Conservation (phyloP, 2,888 invertebrate genomes). For the Baccha elongata region DNA sequence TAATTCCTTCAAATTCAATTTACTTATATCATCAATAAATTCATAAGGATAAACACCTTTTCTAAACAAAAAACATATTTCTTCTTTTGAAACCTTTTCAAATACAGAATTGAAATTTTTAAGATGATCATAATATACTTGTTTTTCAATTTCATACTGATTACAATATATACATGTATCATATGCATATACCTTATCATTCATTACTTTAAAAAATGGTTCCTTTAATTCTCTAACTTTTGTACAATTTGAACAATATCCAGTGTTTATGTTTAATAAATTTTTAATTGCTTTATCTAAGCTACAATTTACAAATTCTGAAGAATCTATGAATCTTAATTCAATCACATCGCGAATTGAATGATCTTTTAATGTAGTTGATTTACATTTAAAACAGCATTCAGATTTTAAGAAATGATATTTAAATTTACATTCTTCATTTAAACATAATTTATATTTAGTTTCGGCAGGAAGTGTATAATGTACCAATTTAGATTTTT, state of each 20-base stretch:
- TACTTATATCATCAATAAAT: constrained; percentile 17
- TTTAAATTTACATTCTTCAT: constrained; percentile 20
- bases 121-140: constrained; percentile 18
- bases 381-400: constrained; percentile 13
- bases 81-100: constrained; percentile 10
- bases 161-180: constrained; percentile 20
- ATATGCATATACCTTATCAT: constrained; percentile 13
- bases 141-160: constrained; percentile 16
- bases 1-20: neutral
- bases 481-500: neutral
- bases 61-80: too few species aligned
- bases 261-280: constrained; percentile 30
- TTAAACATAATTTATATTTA: constrained; percentile 5
- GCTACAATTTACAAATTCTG: constrained; percentile 31
- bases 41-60: constrained; percentile 22
- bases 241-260: constrained; percentile 3
- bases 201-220: constrained; percentile 26
- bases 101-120: constrained; percentile 21
- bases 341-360: constrained; percentile 21
- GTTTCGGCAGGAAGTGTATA: neutral
- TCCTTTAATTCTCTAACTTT: constrained; percentile 14
- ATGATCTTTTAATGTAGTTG: too few species aligned
- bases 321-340: constrained; percentile 37
- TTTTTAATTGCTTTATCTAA: constrained; percentile 22
- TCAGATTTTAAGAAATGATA: constrained; percentile 7